Percentiles rank a stretch among this genome's conserved stretches.
Conservation (phyloP, 1,140 invertebrate genomes). For the Xylocopa sonorina region DNA sequence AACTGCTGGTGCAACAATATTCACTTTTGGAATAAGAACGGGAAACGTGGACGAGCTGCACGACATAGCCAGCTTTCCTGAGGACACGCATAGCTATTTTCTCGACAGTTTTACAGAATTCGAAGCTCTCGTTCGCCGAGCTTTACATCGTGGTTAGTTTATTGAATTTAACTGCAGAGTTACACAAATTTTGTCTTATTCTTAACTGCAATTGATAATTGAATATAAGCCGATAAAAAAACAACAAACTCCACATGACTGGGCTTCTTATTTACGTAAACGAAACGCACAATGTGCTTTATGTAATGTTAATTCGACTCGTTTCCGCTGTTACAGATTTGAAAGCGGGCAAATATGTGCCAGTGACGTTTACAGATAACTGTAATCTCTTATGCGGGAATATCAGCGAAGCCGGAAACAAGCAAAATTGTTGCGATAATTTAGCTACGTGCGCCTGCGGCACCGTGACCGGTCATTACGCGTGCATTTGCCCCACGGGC, state of each 20-base stretch:
- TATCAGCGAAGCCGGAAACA: conserved; percentile 38
- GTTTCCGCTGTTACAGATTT: conserved; percentile 82
- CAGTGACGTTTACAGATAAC: conserved; percentile 78
- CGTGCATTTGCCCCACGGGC: conserved; percentile 86
- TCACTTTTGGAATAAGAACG: conserved; percentile 87
- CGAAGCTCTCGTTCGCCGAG: conserved; percentile 86
- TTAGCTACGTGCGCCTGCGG: conserved; percentile 86
- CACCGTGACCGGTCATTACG: conserved; percentile 86
- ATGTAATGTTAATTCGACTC: conserved; percentile 8
- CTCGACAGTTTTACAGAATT: conserved; percentile 89
- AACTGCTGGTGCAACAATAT: conserved; percentile 83
- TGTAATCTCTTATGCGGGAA: conserved; percentile 84
- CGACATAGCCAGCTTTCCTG: conserved; percentile 86
- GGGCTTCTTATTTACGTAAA: neutral
- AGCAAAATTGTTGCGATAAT: conserved; percentile 84
- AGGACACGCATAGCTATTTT: conserved; percentile 86
- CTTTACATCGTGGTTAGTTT: conserved; percentile 85
- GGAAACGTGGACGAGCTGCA: conserved; percentile 86
- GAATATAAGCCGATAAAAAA: neutral
- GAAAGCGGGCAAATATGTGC: conserved; percentile 83
- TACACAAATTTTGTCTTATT: neutral
- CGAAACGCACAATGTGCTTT: neutral
- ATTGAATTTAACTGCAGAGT: neutral
- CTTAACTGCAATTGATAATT: neutral
- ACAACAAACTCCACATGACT: neutral